These are phyloP conservation scores for Pristiophorus japonicus DNA, from an alignment of 2,113 vertebrate genomes.

Conservation along the genomic window DNA sequence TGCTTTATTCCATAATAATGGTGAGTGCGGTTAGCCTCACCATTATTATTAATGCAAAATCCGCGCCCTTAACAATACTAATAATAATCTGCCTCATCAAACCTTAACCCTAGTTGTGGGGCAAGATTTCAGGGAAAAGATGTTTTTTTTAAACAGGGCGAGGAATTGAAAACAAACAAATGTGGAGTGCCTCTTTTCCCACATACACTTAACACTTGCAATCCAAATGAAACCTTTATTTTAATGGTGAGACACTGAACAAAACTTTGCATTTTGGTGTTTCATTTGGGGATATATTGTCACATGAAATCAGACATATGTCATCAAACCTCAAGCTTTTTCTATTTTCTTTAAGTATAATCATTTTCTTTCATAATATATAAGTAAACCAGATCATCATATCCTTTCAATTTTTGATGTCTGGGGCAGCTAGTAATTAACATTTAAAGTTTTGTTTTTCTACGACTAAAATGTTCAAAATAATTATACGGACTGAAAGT, in stretches of 20 bases:
- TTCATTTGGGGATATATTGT: neutral
- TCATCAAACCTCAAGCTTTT: constrained; percentile 25
- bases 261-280: neutral
- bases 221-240: neutral
- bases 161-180: neutral
- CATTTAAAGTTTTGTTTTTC: neutral
- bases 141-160: neutral
- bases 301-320: neutral
- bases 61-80: neutral
- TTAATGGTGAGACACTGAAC: neutral
- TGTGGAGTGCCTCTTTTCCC: neutral
- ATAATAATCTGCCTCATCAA: neutral
- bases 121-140: neutral
- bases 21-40: neutral
- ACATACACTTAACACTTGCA: neutral
- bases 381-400: neutral
- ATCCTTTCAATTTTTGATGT: neutral
- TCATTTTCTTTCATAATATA: constrained; percentile 14
- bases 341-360: neutral
- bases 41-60: neutral
- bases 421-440: neutral
- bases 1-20: neutral
- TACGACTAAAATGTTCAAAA: neutral
- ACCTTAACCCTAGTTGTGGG: neutral
- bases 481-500: constrained; percentile 1